Conservation (phyloP, 2,797 vertebrate species). For the Synanceia verrucosa region DNA sequence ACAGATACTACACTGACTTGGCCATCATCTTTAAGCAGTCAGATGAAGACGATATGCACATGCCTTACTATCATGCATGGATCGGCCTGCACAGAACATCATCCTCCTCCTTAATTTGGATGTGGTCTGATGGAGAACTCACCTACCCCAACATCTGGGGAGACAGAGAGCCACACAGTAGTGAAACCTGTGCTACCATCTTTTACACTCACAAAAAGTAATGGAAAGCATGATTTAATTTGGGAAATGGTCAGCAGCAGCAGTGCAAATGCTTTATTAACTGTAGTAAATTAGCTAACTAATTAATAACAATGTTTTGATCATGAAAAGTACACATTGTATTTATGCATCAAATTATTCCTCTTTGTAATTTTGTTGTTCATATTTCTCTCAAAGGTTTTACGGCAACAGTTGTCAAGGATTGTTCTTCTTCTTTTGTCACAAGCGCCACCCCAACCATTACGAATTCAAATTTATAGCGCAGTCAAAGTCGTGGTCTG, state of each 20-base stretch:
- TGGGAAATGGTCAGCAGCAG: not conserved
- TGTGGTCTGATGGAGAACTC: not conserved
- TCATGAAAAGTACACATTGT: not conserved
- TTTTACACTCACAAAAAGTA: not conserved
- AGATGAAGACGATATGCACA: not conserved
- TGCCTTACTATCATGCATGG: not conserved
- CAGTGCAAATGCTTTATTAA: not conserved
- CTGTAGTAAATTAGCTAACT: not conserved
- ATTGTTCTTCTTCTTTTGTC: constrained; percentile 17
- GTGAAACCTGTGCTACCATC: not conserved
- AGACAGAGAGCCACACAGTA: not conserved
- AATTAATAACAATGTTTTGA: not conserved
- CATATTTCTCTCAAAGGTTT: constrained; percentile 24
- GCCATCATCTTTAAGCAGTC: not conserved
- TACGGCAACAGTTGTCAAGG: fast-evolving
- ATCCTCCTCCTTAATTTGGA: not conserved
- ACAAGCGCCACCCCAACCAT: fast-evolving
- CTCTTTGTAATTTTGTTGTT: not conserved
- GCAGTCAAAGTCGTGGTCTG: not conserved
- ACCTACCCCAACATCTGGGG: not conserved
- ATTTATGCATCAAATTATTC: not conserved
- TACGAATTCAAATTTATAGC: fast-evolving
- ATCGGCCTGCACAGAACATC: not conserved
- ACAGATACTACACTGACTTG: not conserved
- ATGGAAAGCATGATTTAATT: not conserved